Evolutionary conservation across 1,140 invertebrate genomes (phyloP), one percentile per base, ranked within the genome.

Genomic region (Diplogasteroides magnus): DNA sequence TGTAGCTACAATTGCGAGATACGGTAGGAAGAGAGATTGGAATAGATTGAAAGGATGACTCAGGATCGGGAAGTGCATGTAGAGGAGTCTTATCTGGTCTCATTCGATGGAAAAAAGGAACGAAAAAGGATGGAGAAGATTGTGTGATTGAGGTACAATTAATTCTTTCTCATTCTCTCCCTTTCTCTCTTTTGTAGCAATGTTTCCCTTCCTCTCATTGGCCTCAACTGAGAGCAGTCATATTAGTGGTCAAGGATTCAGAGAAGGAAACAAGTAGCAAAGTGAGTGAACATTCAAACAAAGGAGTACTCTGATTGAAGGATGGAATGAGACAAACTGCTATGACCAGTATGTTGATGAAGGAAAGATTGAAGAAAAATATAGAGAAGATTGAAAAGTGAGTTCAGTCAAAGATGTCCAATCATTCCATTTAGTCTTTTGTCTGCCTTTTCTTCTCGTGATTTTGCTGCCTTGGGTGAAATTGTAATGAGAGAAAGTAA

Each of bases 401-500:
- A 31, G 27, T 65, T 31, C 58, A 32, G 48, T 65, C 56, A 2
- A 37, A 25, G 37, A 11, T 25, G 48, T 67, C 48, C 67, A 69
- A 31, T 25, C 60, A 23, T 60, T 48, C 31, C 28, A 67, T 26
- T 67, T n/a, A n/a, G n/a, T n/a, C n/a, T n/a, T n/a, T n/a, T 58
- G 74, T 77, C 87, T 78, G 92, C 94, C 11, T 95, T 98, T 64
- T 65, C 86, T 31, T 77, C 88, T 0, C 90, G 87, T 81, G 87
- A 98, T 86, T 99, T 98, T 84, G 74, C 87, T 48, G 87, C 83
- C 62, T 96, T 98, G 87, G 94, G 92, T 31, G 88, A 92, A 83
- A 86, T 97, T 11, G 97, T 94, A 23, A 98, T 98, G 91, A 89
- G 89, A 84, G 97, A 99, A 79, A 97, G 93, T 64, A 98, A 99